A percentile compares a stretch with the other conserved stretches of the same genome.
phyloP scores from a whole-genome alignment of 2,797 vertebrate species.

The Masticophis lateralis region DNA sequence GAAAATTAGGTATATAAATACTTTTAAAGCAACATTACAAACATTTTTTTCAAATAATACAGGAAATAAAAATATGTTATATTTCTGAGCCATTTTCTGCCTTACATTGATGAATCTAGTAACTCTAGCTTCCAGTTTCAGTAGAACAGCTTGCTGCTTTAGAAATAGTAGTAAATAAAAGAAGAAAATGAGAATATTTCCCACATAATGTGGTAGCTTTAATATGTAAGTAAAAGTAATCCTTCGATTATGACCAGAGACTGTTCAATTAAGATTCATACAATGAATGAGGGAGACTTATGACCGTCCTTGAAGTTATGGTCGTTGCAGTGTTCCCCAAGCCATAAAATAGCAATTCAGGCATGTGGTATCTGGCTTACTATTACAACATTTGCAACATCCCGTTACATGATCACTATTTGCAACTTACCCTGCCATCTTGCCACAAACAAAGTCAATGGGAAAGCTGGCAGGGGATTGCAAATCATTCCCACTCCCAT shows the following conservation, averaged over 20 bases:
- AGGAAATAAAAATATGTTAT: not conserved
- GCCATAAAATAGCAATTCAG: not conserved
- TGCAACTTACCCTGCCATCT: not conserved
- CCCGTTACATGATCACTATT: not conserved
- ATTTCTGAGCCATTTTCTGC: not conserved
- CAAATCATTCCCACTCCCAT: not conserved
- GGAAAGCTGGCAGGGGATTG: not conserved
- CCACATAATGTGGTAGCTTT: not conserved
- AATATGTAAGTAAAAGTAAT: not conserved
- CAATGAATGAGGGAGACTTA: not conserved
- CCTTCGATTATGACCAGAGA: not conserved
- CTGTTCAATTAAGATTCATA: not conserved
- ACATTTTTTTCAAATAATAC: not conserved
- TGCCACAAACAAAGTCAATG: not conserved
- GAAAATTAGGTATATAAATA: conserved; percentile 85
- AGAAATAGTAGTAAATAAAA: not conserved
- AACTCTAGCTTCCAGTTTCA: not conserved
- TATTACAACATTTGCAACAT: not conserved
- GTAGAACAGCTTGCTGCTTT: not conserved
- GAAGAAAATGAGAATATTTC: not conserved
- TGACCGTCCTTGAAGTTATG: not conserved
- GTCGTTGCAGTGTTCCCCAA: not conserved
- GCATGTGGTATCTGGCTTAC: not conserved
- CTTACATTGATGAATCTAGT: not conserved
- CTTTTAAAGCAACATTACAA: not conserved